Conservation (phyloP, 2,113 vertebrate genomes). For the Paramormyrops kingsleyae region DNA sequence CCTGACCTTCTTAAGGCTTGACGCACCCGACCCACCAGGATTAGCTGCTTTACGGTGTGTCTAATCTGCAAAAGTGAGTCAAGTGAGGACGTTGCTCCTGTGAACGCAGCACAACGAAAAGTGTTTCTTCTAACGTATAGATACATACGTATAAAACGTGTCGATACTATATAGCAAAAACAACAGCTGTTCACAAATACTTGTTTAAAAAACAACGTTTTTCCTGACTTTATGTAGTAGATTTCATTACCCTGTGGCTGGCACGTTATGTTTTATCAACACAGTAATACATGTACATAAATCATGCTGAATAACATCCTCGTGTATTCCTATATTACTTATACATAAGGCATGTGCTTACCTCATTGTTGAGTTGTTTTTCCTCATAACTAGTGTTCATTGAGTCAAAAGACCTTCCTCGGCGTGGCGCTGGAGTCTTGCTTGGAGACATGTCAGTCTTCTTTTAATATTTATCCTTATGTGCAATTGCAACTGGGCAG, state of each 20-base stretch:
- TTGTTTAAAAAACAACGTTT: not conserved
- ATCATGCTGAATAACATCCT: not conserved
- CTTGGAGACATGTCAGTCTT: slow-evolving; percentile 37
- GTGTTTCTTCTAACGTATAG: not conserved
- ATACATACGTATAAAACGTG: not conserved
- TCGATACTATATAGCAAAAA: not conserved
- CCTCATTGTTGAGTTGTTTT: slow-evolving; percentile 51
- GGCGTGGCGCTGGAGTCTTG: slow-evolving; percentile 31
- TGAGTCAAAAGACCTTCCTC: slow-evolving; percentile 51
- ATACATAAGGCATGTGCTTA: slow-evolving; percentile 26
- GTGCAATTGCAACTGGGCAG: not conserved
- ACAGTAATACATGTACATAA: not conserved
- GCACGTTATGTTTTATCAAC: not conserved
- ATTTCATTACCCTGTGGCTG: not conserved
- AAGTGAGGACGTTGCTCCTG: not conserved
- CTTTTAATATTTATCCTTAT: not conserved
- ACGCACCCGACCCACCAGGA: slow-evolving; percentile 9
- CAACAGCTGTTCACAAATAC: not conserved
- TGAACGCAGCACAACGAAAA: not conserved
- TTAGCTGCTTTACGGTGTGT: not conserved
- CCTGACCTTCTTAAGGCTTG: slow-evolving; percentile 17
- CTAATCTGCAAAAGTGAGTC: not conserved
- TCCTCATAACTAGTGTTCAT: slow-evolving; percentile 41
- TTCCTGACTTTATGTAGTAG: not conserved
- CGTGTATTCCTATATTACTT: not conserved